phyloP scores from a whole-genome alignment of 2,113 vertebrate genomes.

The Butastur rufipennis region DNA sequence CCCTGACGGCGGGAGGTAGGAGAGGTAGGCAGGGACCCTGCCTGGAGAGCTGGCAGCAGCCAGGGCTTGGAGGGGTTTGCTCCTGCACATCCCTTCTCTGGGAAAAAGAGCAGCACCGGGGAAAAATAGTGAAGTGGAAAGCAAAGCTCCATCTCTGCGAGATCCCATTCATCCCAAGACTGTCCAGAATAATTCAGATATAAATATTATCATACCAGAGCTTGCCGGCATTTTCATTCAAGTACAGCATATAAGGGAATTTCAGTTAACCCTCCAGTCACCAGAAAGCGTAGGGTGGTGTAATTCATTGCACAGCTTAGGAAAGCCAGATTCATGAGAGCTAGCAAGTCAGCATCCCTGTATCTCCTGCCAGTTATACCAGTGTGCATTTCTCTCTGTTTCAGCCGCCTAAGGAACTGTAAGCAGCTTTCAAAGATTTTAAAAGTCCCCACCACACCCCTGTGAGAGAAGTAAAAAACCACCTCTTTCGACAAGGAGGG shows the following conservation, averaged over 20 bases:
- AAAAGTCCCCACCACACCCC: not conserved
- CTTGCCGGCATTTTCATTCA: not conserved
- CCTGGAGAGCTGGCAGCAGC: not conserved
- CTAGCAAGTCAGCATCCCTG: not conserved
- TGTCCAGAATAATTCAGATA: not conserved
- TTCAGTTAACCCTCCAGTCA: not conserved
- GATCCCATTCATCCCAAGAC: not conserved
- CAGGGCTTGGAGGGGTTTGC: not conserved
- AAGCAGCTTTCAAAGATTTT: not conserved
- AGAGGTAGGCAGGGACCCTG: not conserved
- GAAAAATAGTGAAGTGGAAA: not conserved
- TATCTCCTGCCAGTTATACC: not conserved
- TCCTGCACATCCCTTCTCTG: not conserved
- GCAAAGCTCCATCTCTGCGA: rapidly evolving
- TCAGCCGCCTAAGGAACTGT: not conserved
- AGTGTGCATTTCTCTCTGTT: not conserved
- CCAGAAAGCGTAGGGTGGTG: not conserved
- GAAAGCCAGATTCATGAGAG: not conserved
- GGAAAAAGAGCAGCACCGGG: not conserved
- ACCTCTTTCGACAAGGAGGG: not conserved
- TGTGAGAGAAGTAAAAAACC: not conserved
- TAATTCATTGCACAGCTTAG: not conserved
- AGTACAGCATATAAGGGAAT: not conserved
- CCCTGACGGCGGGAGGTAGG: not conserved
- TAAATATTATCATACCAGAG: not conserved